phyloP scores from a whole-genome alignment of 2,113 vertebrate genomes.

The Candoia aspera region DNA sequence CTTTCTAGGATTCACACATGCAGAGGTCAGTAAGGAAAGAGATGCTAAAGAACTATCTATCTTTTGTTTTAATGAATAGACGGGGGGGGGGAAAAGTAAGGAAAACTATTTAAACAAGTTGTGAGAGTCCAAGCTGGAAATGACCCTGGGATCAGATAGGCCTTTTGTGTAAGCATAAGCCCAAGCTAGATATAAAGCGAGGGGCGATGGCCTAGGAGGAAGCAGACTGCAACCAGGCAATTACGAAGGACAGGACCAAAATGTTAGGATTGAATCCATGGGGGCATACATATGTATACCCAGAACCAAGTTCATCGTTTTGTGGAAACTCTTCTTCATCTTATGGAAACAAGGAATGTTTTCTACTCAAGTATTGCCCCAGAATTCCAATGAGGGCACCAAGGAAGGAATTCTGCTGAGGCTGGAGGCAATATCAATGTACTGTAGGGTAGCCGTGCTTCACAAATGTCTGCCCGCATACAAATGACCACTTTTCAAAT shows the following conservation, averaged over 20 bases:
- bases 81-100: no score
- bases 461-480: not conserved
- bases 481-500: not conserved
- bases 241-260: not conserved
- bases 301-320: not conserved
- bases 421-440: not conserved
- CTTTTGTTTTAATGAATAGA: not conserved
- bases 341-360: not conserved
- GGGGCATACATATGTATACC: not conserved
- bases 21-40: not conserved
- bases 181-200: not conserved
- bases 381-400: not conserved
- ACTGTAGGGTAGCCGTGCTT: not conserved
- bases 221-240: not conserved
- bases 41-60: not conserved
- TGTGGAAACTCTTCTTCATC: not conserved
- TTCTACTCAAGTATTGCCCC: not conserved
- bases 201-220: not conserved
- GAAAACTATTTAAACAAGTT: not conserved
- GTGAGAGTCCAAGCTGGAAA: not conserved
- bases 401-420: not conserved
- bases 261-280: not conserved
- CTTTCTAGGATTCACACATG: not conserved
- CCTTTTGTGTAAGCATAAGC: not conserved
- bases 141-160: not conserved